Percentiles rank a stretch among this genome's conserved stretches.
These are phyloP conservation scores for Microcebus murinus DNA, from an alignment of 2,113 vertebrate genomes.

Conservation along the genomic window DNA sequence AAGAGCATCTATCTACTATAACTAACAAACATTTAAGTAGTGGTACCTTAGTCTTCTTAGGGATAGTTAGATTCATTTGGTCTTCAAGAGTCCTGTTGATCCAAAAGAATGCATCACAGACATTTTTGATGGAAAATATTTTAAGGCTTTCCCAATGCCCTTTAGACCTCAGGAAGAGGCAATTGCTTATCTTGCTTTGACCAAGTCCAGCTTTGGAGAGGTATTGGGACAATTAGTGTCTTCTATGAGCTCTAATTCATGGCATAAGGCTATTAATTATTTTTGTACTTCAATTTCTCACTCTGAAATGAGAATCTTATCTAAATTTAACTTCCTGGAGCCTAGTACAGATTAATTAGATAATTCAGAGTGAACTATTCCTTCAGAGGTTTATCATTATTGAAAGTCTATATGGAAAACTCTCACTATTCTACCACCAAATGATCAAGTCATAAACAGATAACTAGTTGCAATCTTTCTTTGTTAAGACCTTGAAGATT, in stretches of 20 bases:
- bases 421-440: neutral
- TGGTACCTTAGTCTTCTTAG: neutral
- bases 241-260: constrained; percentile 27
- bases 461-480: neutral
- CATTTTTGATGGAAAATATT: neutral
- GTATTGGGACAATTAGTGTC: neutral
- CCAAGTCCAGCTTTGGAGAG: neutral
- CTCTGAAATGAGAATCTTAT: constrained; percentile 37
- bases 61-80: neutral
- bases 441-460: neutral
- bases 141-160: neutral
- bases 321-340: neutral
- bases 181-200: neutral
- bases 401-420: neutral
- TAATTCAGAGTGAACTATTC: neutral
- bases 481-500: neutral
- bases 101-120: neutral
- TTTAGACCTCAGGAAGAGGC: neutral
- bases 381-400: neutral
- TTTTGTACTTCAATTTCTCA: constrained; percentile 10
- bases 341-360: neutral
- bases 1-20: neutral
- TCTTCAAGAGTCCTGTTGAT: neutral
- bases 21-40: neutral
- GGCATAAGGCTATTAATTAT: neutral